These are phyloP conservation scores for Charadrius vociferus DNA, from an alignment of 2,113 vertebrate species.

Conservation along the genomic window DNA sequence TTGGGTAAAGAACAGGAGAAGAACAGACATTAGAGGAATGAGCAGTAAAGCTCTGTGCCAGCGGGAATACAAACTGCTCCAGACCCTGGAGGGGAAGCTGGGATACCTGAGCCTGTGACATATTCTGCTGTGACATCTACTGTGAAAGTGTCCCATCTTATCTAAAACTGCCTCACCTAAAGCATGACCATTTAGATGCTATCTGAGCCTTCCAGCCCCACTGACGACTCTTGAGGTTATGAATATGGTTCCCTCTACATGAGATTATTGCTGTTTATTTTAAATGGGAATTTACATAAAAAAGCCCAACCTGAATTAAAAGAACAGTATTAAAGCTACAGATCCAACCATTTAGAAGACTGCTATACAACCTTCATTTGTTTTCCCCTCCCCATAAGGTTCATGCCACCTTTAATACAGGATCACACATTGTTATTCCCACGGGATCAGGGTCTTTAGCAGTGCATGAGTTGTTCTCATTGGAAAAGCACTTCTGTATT, in stretches of 20 bases:
- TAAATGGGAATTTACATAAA: not conserved
- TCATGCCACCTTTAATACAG: not conserved
- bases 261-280: not conserved
- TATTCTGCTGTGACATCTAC: not conserved
- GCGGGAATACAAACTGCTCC: not conserved
- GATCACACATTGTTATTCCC: not conserved
- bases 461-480: not conserved
- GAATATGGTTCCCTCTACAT: not conserved
- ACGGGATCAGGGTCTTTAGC: not conserved
- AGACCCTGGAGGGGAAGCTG: not conserved
- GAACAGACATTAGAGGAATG: not conserved
- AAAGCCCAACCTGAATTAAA: not conserved
- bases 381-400: not conserved
- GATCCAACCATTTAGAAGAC: not conserved
- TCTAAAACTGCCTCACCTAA: not conserved
- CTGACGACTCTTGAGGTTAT: not conserved
- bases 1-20: not conserved
- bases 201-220: not conserved
- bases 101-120: not conserved
- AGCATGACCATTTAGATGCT: not conserved
- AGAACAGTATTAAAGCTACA: not conserved
- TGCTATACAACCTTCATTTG: not conserved
- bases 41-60: not conserved
- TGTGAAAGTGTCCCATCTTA: not conserved
- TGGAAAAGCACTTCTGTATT: not conserved